Evolutionary conservation across 2,113 vertebrate genomes (phyloP), one percentile per base, ranked within the genome.

Genomic region (Tragelaphus strepsiceros): DNA sequence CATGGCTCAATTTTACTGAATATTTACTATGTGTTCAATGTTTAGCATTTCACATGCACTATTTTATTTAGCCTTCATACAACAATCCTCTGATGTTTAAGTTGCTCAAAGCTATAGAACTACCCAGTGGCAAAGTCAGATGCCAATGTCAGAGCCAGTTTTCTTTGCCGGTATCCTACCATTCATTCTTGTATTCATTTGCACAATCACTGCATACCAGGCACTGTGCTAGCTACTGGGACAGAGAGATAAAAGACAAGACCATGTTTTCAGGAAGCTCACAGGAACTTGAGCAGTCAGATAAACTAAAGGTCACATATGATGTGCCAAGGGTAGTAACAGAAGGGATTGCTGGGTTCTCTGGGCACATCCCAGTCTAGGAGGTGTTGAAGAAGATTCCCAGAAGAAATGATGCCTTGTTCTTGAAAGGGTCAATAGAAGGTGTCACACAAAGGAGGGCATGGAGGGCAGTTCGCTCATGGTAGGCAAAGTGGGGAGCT

Each of bases 221-320:
- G 11, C 81, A 91, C 24, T 43, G 30, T 14, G 35, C 77, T 77
- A 58, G 74, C 21, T 32, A 4, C 7, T 83, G 7, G 22, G 26
- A 78, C 54, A 17, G 56, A 97, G 62, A 82, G 59, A 62, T 39
- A 16, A 46, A 81, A 91, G 19, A 96, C 46, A 86, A 77, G 94
- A 43, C 12, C 13, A 1, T 11, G 53, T 2, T 77, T 7, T 64
- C 1, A 7, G 54, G 83, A 74, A 93, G 39, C 28, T 88, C 11
- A 15, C 10, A 59, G 17, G 9, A 78, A 90, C 2, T 49, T 2
- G 21, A 88, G 14, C 51, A 64, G 30, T n/a, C n/a, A 81, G 43
- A 56, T 19, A 91, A 88, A 83, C 14, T 51, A 83, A 85, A 67
- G n/a, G 46, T 78, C 59, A 85, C 2, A 12, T 28, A 49, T 15